These are phyloP conservation scores for Pterocles burchelli DNA, from an alignment of 2,113 vertebrate genomes.

Conservation along the genomic window DNA sequence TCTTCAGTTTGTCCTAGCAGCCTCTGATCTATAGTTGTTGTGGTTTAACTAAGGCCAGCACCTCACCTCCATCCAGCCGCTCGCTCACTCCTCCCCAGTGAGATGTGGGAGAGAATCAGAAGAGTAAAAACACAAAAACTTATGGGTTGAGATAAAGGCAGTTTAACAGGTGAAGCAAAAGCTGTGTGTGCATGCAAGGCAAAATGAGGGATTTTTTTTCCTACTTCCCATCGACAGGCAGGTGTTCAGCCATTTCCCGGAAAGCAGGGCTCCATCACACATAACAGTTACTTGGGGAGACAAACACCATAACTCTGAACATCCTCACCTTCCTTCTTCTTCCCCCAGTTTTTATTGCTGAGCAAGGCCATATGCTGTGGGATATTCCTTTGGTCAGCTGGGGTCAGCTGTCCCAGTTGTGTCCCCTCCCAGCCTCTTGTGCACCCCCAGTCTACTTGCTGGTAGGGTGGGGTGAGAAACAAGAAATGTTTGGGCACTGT, in stretches of 20 bases:
- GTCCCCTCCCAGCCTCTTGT: too few species aligned
- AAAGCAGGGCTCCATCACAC: not conserved
- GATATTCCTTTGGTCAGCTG: not conserved
- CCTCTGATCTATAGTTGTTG: not conserved
- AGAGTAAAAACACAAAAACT: not conserved
- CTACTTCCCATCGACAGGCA: rapidly evolving
- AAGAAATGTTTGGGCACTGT: not conserved
- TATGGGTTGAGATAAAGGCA: not conserved
- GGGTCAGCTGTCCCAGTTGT: not conserved
- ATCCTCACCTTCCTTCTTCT: not conserved
- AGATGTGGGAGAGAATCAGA: not conserved
- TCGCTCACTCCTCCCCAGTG: not conserved
- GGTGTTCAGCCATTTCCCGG: not conserved
- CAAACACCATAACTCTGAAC: rapidly evolving
- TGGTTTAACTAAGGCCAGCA: not conserved
- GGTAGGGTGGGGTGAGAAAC: not conserved
- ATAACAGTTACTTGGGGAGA: not conserved
- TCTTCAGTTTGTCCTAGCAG: not conserved
- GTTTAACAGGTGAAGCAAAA: not conserved
- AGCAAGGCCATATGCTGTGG: rapidly evolving
- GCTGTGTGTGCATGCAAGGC: not conserved
- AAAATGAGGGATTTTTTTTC: not conserved
- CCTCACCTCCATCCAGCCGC: not conserved
- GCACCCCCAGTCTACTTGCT: not conserved
- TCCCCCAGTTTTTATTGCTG: not conserved